Conservation (phyloP, 2,888 invertebrate species). For the Ophraella communa region DNA sequence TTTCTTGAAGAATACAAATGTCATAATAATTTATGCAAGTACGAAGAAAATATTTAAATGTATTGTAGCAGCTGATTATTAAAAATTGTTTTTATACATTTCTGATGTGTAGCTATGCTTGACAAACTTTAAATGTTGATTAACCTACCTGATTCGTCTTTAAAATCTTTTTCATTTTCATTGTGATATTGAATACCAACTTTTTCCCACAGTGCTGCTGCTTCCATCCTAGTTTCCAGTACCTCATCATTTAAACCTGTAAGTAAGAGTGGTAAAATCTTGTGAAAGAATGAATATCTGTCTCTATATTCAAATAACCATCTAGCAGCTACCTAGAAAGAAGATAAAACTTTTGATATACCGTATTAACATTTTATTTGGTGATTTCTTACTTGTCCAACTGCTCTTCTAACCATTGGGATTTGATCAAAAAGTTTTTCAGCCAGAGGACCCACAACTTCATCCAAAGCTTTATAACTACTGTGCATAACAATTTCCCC, state of each 20-base stretch:
- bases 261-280: slow-evolving; percentile 82
- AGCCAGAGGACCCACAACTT: slow-evolving; percentile 80
- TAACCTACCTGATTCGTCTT: slow-evolving; percentile 68
- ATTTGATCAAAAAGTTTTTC: slow-evolving; percentile 88
- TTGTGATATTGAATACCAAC: slow-evolving; percentile 80
- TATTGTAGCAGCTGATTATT: no score
- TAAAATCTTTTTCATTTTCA: slow-evolving; percentile 88
- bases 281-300: slow-evolving; percentile 88
- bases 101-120: no score
- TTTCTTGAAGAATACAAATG: no score
- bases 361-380: no score
- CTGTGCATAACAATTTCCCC: slow-evolving; percentile 69
- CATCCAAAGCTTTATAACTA: slow-evolving; percentile 61
- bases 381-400: slow-evolving; percentile 64
- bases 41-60: no score
- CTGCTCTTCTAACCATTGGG: slow-evolving; percentile 77
- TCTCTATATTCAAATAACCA: slow-evolving; percentile 82
- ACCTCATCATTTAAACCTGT: slow-evolving; percentile 88
- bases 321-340: slow-evolving; percentile 70
- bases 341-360: no score
- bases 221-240: slow-evolving; percentile 71
- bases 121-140: no score
- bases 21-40: no score
- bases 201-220: slow-evolving; percentile 71
- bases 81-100: no score